Evolutionary conservation across 2,797 vertebrate genomes (phyloP), one percentile per base, ranked within the genome.

Genomic region (Orientallactaga sibirica): DNA sequence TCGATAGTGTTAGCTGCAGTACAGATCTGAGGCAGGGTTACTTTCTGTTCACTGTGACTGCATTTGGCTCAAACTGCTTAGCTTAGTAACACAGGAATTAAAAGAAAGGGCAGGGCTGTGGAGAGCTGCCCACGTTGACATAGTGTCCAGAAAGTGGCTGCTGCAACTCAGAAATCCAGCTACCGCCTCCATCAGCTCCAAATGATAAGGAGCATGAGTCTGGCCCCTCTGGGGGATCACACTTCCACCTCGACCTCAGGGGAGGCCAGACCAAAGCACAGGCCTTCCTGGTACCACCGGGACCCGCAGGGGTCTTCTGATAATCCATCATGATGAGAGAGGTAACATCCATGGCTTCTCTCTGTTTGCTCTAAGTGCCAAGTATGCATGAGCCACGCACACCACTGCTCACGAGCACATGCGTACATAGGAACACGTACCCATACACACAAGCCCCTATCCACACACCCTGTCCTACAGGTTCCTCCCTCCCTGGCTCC

Each of bases 1-100:
- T 2, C 18, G 41, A 0, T 4, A 0, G 1, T 1, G 0, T 4
- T 3, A 6, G 66, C 29, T 10, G 52, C 10, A 1, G 6, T 1
- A 0, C 0, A 1, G 29, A 4, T 0, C 16, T 58, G 55, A 58
- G 55, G 0, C 1, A 2, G n/a, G 0, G 12, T 12, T 11, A 3
- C 2, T 43, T 81, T 64, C 89, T 43, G 41, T 22, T 27, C 2
- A 6, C 29, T 1, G 0, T 48, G 2, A 1, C 41, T 18, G 1
- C 33, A 11, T 33, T 12, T 7, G 73, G 84, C 74, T 87, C 20
- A 29, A 1, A 9, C 1, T 2, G 66, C 48, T 81, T 20, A 58
- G 58, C 43, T 67, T 29, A 19, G 41, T 71, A 67, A n/a, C 11
- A 0, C 33, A 1, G 0, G 12, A 55, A 37, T 33, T 1, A 0